Evolutionary conservation across 2,113 vertebrate species (phyloP).

Genomic region (Lasiurus cinereus): DNA sequence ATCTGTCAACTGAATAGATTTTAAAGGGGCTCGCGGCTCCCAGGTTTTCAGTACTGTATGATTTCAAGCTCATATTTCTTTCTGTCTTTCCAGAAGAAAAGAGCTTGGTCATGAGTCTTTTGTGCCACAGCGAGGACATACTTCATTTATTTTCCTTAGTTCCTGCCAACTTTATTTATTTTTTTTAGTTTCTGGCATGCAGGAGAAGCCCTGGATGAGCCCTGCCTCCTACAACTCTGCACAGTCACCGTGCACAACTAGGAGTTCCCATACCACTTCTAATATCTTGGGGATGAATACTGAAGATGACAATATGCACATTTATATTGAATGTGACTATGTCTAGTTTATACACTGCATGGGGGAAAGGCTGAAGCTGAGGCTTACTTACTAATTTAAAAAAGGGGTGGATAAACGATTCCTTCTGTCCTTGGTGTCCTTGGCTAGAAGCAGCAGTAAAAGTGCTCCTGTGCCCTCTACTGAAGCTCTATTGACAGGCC

Average conservation of each 20-base stretch:
- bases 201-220: neutral
- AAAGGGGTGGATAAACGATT: neutral
- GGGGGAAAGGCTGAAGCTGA: neutral
- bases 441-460: neutral
- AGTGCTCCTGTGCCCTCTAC: neutral
- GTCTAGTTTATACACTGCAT: neutral
- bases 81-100: neutral
- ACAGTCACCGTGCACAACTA: neutral
- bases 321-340: neutral
- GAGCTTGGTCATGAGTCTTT: neutral
- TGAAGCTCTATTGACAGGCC: neutral
- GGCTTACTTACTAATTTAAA: neutral
- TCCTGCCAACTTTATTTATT: neutral
- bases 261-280: neutral
- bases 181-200: neutral
- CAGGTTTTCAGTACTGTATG: neutral
- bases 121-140: neutral
- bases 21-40: neutral
- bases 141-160: constrained; percentile 25
- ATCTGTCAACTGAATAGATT: neutral
- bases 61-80: neutral
- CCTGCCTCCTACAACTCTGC: neutral
- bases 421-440: neutral
- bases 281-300: neutral
- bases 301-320: neutral